A percentile compares a stretch with the other conserved stretches of the same genome.
Conservation (phyloP, 1,140 invertebrate species). For the Pseudoatta argentina region DNA sequence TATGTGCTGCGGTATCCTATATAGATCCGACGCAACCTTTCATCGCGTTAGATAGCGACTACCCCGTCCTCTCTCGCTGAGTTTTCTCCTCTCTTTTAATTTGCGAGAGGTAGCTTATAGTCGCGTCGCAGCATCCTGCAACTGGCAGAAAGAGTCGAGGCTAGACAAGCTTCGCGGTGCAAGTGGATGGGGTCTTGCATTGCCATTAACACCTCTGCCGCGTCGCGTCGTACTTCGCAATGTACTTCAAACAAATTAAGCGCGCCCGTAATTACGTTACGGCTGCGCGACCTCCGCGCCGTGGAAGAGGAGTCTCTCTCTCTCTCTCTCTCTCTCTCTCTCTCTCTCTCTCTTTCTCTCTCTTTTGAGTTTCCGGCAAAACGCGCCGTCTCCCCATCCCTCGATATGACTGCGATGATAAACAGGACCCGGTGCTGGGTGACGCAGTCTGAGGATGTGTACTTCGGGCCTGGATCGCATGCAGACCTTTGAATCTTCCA, state of each 20-base stretch:
- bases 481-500: constrained; percentile 47
- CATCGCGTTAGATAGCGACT: constrained; percentile 30
- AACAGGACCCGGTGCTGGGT: constrained; percentile 75
- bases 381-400: constrained; percentile 59
- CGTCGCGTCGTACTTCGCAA: constrained; percentile 73
- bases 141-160: constrained; percentile 61
- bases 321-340: constrained; percentile 82
- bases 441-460: constrained; percentile 27
- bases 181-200: constrained; percentile 74
- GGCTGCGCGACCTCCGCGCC: constrained; percentile 79
- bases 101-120: constrained; percentile 37
- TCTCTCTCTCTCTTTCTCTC: no score
- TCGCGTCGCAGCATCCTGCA: constrained; percentile 58
- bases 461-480: constrained; percentile 13
- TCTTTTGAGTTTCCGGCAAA: constrained; percentile 78
- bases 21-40: constrained; percentile 43
- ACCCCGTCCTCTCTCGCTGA: background rate
- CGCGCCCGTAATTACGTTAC: constrained; percentile 83
- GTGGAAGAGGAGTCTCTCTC: constrained; percentile 65
- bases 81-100: constrained; percentile 17
- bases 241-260: constrained; percentile 86
- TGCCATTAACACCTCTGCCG: constrained; percentile 84
- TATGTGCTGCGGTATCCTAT: constrained; percentile 16
- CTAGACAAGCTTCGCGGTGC: constrained; percentile 70
- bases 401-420: constrained; percentile 82